phyloP scores from a whole-genome alignment of 2,113 vertebrate genomes.

The Siniperca knerii region DNA sequence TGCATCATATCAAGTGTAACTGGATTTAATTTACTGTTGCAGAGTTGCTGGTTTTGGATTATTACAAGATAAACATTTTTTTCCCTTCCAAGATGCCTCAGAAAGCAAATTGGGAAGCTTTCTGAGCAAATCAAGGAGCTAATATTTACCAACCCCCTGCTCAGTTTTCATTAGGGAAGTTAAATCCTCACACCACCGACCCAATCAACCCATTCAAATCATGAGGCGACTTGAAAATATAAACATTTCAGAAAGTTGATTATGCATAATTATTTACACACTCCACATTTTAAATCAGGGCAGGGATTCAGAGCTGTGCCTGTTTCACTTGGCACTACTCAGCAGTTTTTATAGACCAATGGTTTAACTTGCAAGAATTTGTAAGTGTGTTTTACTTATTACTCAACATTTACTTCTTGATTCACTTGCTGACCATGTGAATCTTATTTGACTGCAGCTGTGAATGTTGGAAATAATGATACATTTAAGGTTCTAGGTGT shows the following conservation, averaged over 20 bases:
- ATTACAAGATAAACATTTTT: neutral
- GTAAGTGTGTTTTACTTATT: neutral
- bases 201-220: constrained; percentile 17
- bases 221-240: neutral
- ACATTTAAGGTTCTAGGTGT: neutral
- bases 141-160: neutral
- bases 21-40: neutral
- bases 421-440: neutral
- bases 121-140: neutral
- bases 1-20: neutral
- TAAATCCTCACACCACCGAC: constrained; percentile 17
- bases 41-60: neutral
- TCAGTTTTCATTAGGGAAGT: constrained; percentile 2
- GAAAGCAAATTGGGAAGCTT: neutral
- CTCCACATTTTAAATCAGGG: neutral
- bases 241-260: constrained; percentile 7
- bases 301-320: neutral
- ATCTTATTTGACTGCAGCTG: neutral
- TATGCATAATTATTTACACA: constrained; percentile 5
- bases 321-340: neutral
- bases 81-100: neutral
- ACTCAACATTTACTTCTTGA: neutral
- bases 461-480: neutral
- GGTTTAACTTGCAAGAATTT: neutral
- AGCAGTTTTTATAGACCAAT: neutral